Percentiles rank a stretch among this genome's conserved stretches.
phyloP scores from a whole-genome alignment of 2,113 vertebrate genomes.

The Chascanopsetta lugubris region DNA sequence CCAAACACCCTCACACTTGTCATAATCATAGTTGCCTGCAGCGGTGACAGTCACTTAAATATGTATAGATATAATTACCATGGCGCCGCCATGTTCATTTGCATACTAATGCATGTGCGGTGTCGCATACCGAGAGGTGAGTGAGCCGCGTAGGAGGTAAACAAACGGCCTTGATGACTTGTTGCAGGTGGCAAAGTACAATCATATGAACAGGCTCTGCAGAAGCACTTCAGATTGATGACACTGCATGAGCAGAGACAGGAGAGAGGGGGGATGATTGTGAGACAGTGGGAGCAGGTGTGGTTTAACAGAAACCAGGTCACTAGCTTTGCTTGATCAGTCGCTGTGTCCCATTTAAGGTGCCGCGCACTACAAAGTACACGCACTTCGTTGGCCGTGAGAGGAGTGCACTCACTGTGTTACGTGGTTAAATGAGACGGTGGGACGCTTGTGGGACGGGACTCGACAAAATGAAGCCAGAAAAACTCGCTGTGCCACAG shows the following conservation, averaged over 20 bases:
- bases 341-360: too few species aligned
- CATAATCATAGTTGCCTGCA: constrained; percentile 29
- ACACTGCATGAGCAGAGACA: constrained; percentile 16
- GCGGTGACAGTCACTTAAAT: constrained; percentile 15
- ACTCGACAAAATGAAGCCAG: too few species aligned
- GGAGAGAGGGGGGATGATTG: neutral
- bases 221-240: constrained; percentile 26
- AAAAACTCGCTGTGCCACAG: too few species aligned
- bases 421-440: too few species aligned
- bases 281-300: neutral
- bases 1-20: constrained; percentile 12
- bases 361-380: too few species aligned
- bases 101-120: constrained; percentile 3
- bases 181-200: constrained; percentile 9
- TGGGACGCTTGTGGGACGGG: too few species aligned
- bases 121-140: neutral
- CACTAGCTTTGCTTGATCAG: neutral
- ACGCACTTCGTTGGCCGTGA: too few species aligned
- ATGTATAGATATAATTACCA: constrained; percentile 15
- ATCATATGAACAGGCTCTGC: neutral
- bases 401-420: too few species aligned
- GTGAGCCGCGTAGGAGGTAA: neutral
- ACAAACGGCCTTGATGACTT: constrained; percentile 11
- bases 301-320: constrained; percentile 4
- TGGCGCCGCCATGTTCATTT: constrained; percentile 8